Percentiles rank a stretch among this genome's conserved stretches.
Evolutionary conservation across 1,140 invertebrate genomes (phyloP).

Genomic region (Drosophila ercepeae): DNA sequence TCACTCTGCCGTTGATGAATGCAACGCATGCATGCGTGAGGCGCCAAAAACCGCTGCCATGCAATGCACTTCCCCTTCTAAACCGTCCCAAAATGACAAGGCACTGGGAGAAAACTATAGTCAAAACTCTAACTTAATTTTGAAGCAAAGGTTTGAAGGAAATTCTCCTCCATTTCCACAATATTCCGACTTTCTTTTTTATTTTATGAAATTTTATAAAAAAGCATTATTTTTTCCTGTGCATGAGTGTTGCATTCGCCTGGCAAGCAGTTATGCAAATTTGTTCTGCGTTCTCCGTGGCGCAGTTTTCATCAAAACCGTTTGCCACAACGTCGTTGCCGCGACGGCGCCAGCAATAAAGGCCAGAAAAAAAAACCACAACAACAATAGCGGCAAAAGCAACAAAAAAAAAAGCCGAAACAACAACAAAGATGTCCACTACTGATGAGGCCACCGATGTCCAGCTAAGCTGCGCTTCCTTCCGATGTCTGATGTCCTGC

Average conservation of each 20-base stretch:
- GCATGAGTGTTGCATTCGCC: constrained; percentile 30
- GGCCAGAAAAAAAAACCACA: constrained; percentile 22
- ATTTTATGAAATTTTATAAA: no score
- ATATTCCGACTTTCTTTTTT: no score
- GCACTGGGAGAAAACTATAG: constrained; percentile 10
- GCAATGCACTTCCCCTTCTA: constrained; percentile 13
- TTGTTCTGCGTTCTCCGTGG: constrained; percentile 62
- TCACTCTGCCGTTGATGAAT: constrained; percentile 71
- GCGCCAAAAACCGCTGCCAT: constrained; percentile 47
- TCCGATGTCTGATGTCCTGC: constrained; percentile 14
- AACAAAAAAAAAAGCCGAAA: constrained; percentile 12
- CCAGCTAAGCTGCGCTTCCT: constrained; percentile 35
- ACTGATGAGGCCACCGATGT: constrained; percentile 36
- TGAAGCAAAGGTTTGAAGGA: no score
- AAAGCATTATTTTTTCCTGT: background rate
- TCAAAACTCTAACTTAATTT: no score
- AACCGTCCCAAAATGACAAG: background rate
- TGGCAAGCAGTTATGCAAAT: constrained; percentile 76
- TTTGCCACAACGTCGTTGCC: constrained; percentile 45
- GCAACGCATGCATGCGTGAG: constrained; percentile 79
- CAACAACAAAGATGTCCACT: constrained; percentile 17
- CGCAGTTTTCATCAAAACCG: constrained; percentile 74
- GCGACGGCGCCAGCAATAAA: constrained; percentile 42
- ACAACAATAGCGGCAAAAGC: constrained; percentile 5
- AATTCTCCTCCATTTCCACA: no score